Evolutionary conservation across 1,140 invertebrate genomes (phyloP), one percentile per base, ranked within the genome.

Genomic region (Ephestia elutella): DNA sequence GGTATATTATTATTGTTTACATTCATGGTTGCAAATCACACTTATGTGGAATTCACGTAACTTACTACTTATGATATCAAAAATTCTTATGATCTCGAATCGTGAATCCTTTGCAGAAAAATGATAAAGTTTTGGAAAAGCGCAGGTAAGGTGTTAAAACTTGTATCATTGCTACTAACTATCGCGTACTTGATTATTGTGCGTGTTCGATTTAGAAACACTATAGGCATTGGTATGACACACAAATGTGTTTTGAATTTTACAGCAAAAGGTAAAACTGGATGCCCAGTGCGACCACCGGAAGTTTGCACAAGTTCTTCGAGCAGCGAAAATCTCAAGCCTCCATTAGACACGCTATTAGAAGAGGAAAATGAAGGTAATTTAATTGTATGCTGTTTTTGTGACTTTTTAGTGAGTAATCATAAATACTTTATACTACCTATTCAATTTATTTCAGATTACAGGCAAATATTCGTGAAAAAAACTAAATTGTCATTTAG

Each of bases 121-220:
- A 80, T 88, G 86, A 86, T 88, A 54, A 88, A 88, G 70, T 88
- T 88, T 66, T 88, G 86, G 86, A 88, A 88, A 75, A 88, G 83
- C 67, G 83, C 86, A 78, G 86, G 86, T 88, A 76, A 15, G 20
- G 55, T 35, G 9, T 21, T 3, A 13, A 56, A 28, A 58, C 30
- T 56, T 35, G 49, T 44, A 35, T 11, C 32, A 35, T n/a, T n/a
- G n/a, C 11, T 38, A 13, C 5, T 18, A 49, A 49, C 7, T 49
- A 57, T 51, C 25, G 49, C 20, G 18, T 20, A 58, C 17, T 58
- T 28, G 49, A n/a, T n/a, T 49, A 25, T 25, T 25, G 21, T 25
- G 7, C 19, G 18, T 25, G 25, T 56, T 44, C 19, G 17, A 35
- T 35, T 35, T 1, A 5, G 2, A 35, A 35, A 35, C 49, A 20